A percentile compares a stretch with the other conserved stretches of the same genome.
Conservation (phyloP, 2,888 invertebrate genomes). For the Candidula unifasciata region DNA sequence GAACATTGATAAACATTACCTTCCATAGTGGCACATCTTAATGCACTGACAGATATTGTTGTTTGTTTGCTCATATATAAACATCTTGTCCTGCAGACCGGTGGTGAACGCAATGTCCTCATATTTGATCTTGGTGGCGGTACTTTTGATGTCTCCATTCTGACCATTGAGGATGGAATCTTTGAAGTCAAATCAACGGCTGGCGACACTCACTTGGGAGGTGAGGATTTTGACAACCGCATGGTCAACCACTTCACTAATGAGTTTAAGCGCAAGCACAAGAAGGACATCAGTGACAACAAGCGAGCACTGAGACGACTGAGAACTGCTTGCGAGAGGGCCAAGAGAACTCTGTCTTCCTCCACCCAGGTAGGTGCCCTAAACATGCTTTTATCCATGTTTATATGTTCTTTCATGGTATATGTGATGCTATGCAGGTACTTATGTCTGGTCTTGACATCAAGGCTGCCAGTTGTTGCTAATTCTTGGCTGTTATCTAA, state of each 20-base stretch:
- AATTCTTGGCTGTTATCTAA: no score
- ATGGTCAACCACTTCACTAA: slow-evolving; percentile 81
- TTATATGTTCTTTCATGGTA: no score
- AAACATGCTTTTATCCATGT: no score
- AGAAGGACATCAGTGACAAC: slow-evolving; percentile 79
- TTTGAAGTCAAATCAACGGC: slow-evolving; percentile 92
- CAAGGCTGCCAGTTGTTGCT: no score
- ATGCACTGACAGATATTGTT: no score
- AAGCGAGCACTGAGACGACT: slow-evolving; percentile 45
- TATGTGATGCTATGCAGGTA: no score
- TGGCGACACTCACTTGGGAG: slow-evolving; percentile 95
- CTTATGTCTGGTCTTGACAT: no score
- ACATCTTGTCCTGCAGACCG: no score
- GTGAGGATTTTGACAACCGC: slow-evolving; percentile 87
- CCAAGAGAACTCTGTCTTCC: slow-evolving; percentile 79
- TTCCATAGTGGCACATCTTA: no score
- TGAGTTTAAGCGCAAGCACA: slow-evolving; percentile 78
- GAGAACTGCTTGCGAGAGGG: slow-evolving; percentile 19
- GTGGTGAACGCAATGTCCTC: slow-evolving; percentile 79
- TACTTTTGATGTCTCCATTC: slow-evolving; percentile 78
- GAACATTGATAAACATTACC: no score
- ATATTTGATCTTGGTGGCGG: slow-evolving; percentile 86
- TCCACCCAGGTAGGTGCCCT: slow-evolving; percentile 75
- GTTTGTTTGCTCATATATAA: no score
- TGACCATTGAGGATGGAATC: slow-evolving; percentile 81